Evolutionary conservation across 2,113 vertebrate species (phyloP), one percentile per base, ranked within the genome.

Genomic region (Hystrix brachyura): DNA sequence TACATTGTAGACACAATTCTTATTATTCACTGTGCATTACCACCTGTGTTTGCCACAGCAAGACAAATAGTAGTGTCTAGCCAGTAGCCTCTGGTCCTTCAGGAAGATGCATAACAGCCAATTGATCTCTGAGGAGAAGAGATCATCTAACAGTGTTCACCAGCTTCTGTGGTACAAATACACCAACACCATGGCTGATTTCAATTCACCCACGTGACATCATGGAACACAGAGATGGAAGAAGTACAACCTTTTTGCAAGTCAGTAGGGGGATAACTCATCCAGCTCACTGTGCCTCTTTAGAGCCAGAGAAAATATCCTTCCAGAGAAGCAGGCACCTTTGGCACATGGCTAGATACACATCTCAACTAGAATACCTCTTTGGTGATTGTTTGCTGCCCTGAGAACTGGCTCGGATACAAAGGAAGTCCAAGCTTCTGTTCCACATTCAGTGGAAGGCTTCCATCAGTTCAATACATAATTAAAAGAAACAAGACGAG

Each of bases 401-500:
- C 80, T 57, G 53, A 95, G 69, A 92, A n/a, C 55, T n/a, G 38
- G 27, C 55, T 89, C n/a, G 38, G n/a, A 23, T 25, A 4, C 25
- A 84, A 80, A 13, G 32, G 19, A 86, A 86, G 46, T 59, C 51
- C 80, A 69, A 80, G n/a, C 8, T 81, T 74, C 88, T 85, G 60
- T 90, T 60, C 46, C 62, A 43, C 57, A 59, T 64, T 90, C 46
- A 53, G 48, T 57, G 29, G 60, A 46, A 82, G 74, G 85, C 60
- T 86, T 51, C 87, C 25, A 67, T 92, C 11, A 0, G 29, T 27
- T 81, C 62, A 57, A 87, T 80, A 91, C 53, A 80, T 89, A 95
- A 80, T 91, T 57, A 59, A 94, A 85, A 87, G 43, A 89, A 96
- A 84, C 85, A 87, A 74, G 90, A 86, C 46, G 21, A 95, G 57